These are phyloP conservation scores for Peromyscus melanophrys DNA, from an alignment of 2,797 vertebrate species.

Conservation along the genomic window DNA sequence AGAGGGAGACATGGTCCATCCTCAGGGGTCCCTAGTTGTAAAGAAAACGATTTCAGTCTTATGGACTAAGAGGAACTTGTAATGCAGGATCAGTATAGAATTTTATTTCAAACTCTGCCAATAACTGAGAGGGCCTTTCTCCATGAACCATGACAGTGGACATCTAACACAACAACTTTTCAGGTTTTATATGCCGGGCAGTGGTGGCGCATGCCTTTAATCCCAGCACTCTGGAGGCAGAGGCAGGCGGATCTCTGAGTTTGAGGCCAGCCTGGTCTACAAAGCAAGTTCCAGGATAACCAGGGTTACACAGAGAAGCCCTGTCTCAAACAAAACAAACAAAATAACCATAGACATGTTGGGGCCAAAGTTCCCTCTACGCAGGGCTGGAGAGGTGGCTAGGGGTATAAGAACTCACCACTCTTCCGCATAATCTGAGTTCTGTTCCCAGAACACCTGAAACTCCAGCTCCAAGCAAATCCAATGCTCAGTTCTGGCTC, in stretches of 20 bases:
- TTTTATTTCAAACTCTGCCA: background rate
- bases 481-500: background rate
- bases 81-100: background rate
- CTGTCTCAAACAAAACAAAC: background rate
- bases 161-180: background rate
- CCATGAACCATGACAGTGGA: rapidly evolving
- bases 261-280: background rate
- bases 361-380: background rate
- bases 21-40: background rate
- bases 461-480: background rate
- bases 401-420: background rate
- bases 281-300: background rate
- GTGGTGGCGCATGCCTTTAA: rapidly evolving
- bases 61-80: no score
- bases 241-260: background rate
- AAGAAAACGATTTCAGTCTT: background rate
- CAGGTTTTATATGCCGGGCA: background rate
- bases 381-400: rapidly evolving
- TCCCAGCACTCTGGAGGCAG: background rate
- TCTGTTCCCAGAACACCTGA: background rate
- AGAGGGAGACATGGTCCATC: background rate
- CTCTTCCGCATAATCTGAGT: background rate
- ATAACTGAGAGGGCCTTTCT: background rate
- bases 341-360: background rate
- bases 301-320: background rate